Evolutionary conservation across 2,797 vertebrate species (phyloP), one percentile per base, ranked within the genome.

Genomic region (Arnoldichthys spilopterus): DNA sequence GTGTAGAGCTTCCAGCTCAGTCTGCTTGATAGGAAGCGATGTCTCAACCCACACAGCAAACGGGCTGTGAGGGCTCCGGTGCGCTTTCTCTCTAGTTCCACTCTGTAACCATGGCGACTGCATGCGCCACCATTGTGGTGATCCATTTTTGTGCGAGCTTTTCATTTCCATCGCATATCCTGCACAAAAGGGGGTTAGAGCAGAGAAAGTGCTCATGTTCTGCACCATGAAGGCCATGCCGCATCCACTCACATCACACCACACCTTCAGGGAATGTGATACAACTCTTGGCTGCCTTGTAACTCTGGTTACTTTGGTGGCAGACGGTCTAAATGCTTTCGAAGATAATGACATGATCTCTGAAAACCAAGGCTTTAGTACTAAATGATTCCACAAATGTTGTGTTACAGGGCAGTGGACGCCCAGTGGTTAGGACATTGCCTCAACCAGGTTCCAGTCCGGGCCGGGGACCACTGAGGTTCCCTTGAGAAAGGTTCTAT

Each of bases 101-200:
- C 77, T 72, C 74, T 15, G 87, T 88, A 85, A 84, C 87, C 86
- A 88, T 88, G 85, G 80, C 37, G 62, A 88, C 86, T 66, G 67
- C 83, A 79, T 83, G 81, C 74, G 61, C 79, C 66, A 64, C 63
- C 77, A 71, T 63, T 83, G 74, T 82, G 80, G 69, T 58, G 56
- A 77, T 80, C 72, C 77, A 53, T 72, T 80, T 82, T 81, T 59
- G 77, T 64, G 69, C 69, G 59, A 75, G 76, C 56, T 79, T 81
- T 83, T 83, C 56, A 79, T 84, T 79, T 81, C 37, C 54, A 77
- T 77, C 72, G 68, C 43, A 37, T 54, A 67, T 26, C 40, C 68
- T 62, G 37, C 51, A 74, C 43, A 69, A 47, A 73, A 61, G 54
- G 72, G 37, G 26, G 56, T n/a, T 59, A 30, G 49, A 51, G 20